Evolutionary conservation across 2,113 vertebrate genomes (phyloP).

Genomic region (human): GRCh38 chr13:109019501-109020000

Average conservation of each 20-base stretch:
- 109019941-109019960: neutral
- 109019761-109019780: conserved; percentile 90
- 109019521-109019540: neutral
- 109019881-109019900: conserved; percentile 93
- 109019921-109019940: neutral
- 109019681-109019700: neutral
- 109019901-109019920: conserved; percentile 91
- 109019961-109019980: neutral
- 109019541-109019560: too few relatives aligned
- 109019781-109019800: conserved; percentile 91
- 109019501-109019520: neutral
- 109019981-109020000: neutral
- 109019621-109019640: neutral
- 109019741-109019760: conserved; percentile 92
- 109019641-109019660: neutral
- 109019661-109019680: neutral
- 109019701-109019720: conserved; percentile 91
- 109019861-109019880: conserved; percentile 90
- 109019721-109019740: conserved; percentile 92
- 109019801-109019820: conserved; percentile 87
- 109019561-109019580: neutral
- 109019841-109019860: conserved; percentile 96
- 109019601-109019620: neutral
- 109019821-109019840: conserved; percentile 88
- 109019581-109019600: neutral